phyloP scores from a whole-genome alignment of 2,113 vertebrate species.

The Nycticorax nycticorax region DNA sequence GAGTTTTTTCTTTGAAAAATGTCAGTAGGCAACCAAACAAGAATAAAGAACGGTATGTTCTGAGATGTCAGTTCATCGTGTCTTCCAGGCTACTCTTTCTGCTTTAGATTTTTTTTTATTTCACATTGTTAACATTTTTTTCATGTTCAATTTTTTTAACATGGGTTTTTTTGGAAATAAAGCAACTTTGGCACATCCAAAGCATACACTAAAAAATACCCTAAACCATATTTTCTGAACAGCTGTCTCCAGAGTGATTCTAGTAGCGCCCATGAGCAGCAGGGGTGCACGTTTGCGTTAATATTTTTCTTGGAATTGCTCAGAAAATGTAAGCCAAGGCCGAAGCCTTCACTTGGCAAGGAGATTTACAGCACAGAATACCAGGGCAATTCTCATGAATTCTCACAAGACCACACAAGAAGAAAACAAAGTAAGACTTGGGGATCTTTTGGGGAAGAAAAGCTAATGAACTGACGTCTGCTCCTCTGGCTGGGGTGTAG shows the following conservation, averaged over 20 bases:
- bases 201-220: background rate
- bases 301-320: background rate
- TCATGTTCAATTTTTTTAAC: background rate
- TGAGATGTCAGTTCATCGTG: background rate
- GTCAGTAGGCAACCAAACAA: background rate
- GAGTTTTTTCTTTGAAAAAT: background rate
- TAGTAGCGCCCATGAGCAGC: background rate
- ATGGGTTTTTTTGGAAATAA: background rate
- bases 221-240: background rate
- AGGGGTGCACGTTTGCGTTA: background rate
- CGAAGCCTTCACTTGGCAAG: background rate
- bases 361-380: background rate
- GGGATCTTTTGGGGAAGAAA: background rate
- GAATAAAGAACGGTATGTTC: background rate
- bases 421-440: background rate
- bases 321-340: background rate
- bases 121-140: background rate
- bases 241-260: background rate
- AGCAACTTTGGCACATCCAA: background rate
- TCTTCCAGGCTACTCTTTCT: background rate
- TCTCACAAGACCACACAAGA: background rate
- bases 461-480: rapidly evolving
- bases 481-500: background rate
- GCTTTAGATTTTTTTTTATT: background rate
- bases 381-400: background rate